phyloP scores from a whole-genome alignment of 2,797 vertebrate species.

The Micropoecilia bifurca region DNA sequence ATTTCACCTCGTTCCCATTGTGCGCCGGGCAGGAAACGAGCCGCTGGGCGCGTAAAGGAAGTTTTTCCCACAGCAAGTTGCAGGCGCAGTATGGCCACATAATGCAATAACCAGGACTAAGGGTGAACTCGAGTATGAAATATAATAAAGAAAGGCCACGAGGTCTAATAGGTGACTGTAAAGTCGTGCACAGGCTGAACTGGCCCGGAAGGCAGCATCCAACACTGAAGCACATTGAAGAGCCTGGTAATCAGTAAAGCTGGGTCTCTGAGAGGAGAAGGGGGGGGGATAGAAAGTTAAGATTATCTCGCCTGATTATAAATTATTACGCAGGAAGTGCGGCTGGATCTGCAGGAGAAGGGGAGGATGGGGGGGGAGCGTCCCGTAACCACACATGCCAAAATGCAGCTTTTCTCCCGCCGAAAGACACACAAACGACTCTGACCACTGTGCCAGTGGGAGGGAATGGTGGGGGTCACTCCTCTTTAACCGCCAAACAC shows the following conservation, averaged over 20 bases:
- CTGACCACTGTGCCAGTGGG: slow-evolving; percentile 34
- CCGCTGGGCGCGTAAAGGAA: background rate
- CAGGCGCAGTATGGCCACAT: background rate
- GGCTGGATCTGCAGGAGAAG: background rate
- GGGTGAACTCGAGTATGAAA: background rate
- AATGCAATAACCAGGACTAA: background rate
- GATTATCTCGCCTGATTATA: background rate
- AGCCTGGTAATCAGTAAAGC: background rate
- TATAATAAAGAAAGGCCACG: background rate
- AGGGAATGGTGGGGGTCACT: slow-evolving; percentile 11
- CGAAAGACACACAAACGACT: slow-evolving; percentile 33
- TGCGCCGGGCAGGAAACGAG: slow-evolving; percentile 4
- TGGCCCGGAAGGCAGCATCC: background rate
- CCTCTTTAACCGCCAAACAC: slow-evolving; percentile 16
- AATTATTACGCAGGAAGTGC: background rate
- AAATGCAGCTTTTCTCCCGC: slow-evolving; percentile 71
- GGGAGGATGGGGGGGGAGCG: slow-evolving; percentile 2
- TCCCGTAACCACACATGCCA: slow-evolving; percentile 15
- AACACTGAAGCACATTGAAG: background rate
- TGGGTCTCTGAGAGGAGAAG: background rate
- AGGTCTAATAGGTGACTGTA: background rate
- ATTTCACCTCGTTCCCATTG: slow-evolving; percentile 21
- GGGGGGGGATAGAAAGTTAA: background rate
- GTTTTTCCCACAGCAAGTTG: background rate
- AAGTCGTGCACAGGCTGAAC: slow-evolving; percentile 17